Percentiles rank a stretch among this genome's conserved stretches.
Conservation (phyloP, 2,797 vertebrate species). For the Galagoides demidoff region DNA sequence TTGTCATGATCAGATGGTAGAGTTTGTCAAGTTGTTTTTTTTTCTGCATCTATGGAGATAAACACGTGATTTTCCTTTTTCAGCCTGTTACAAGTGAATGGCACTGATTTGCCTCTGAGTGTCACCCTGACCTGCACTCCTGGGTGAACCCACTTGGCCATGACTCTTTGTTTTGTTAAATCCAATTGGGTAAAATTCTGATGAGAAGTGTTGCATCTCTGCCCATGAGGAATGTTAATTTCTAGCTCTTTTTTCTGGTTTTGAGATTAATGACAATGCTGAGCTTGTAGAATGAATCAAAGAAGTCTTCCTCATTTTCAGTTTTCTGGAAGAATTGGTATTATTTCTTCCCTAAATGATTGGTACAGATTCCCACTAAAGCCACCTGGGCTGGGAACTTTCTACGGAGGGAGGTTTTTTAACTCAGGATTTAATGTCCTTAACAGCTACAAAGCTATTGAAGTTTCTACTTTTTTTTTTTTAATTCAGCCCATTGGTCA, state of each 20-base stretch:
- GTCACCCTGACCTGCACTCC: too few species aligned
- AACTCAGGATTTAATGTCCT: background rate
- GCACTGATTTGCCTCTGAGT: background rate
- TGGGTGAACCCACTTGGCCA: background rate
- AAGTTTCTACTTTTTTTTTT: background rate
- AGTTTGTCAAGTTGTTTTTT: background rate
- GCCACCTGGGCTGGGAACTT: background rate
- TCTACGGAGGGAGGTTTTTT: background rate
- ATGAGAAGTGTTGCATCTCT: background rate
- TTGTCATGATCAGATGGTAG: background rate
- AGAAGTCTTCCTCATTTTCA: background rate
- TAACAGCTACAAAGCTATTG: background rate
- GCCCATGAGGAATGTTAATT: background rate
- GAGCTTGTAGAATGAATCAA: background rate
- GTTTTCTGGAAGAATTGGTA: background rate
- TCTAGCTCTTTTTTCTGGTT: background rate
- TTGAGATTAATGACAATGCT: background rate
- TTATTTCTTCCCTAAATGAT: background rate
- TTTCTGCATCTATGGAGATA: background rate
- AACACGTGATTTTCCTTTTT: background rate
- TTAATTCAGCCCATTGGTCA: background rate
- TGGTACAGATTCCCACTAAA: too few species aligned
- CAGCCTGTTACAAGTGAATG: background rate
- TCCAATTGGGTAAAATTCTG: background rate
- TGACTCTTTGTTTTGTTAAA: background rate